Base-by-base conservation (phyloP, 2,113 vertebrate species). In the Romanogobio albipinnatus region DNA sequence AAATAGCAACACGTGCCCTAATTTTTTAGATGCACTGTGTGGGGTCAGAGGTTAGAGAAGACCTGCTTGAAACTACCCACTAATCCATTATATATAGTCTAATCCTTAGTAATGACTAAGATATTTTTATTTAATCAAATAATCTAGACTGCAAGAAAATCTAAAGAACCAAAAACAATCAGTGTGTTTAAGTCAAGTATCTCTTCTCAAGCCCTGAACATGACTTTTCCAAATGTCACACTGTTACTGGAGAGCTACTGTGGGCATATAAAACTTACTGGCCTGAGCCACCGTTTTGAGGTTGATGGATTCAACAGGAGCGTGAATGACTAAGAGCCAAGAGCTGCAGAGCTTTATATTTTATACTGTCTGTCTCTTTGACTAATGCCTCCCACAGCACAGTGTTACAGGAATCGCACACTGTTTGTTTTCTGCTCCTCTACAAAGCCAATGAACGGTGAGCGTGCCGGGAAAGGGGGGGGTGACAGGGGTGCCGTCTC, bases 371-470 rank as follows among this genome's bases (percentile, higher is more conserved):
- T 80, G 43, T 26, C 76, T 36, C 76, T 43, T 79, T 80, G 58
- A 80, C 58, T 80, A 80, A 80, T 64, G 77, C 77, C 77, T 80
- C 77, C 77, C 58, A 64, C 53, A 51, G 53, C 8, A n/a, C 10
- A 74, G 49, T 15, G 68, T 82, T 70, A 82, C 81, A 73, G 68
- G 29, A 82, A 82, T 7, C 81, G 17, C 58, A 80, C 6, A 24
- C 77, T 39, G 81, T 73, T 53, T 73, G 51, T 71, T 36, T 74
- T 36, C 68, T 71, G 36, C 81, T 58, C 11, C 19, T 59, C 47
- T 82, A 82, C 13, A 58, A 73, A 73, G 77, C 77, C 77, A 80
- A 64, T 64, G 77, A 80, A 47, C 58, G 1, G 49, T 9, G 22
- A n/a, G 81, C 11, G 33, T 83, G 66, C 22, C 19, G 80, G 14